These are phyloP conservation scores for Catostomus latipinnis DNA, from an alignment of 2,797 vertebrate genomes.

Conservation along the genomic window DNA sequence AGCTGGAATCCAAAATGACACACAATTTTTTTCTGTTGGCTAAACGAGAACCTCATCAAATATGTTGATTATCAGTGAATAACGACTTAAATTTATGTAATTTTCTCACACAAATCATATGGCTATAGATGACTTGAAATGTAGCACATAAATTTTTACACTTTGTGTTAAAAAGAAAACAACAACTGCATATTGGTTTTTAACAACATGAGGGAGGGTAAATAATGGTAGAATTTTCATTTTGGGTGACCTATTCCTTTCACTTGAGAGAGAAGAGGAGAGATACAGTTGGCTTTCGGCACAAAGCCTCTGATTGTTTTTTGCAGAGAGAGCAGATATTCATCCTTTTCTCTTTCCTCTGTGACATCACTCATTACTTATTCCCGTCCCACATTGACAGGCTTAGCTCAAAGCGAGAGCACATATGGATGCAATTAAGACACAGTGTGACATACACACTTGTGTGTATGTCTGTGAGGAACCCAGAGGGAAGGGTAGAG, in stretches of 20 bases:
- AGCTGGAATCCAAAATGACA: no score
- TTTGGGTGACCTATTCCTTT: background rate
- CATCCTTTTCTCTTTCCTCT: conserved; percentile 16
- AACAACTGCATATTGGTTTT: background rate
- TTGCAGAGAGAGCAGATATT: background rate
- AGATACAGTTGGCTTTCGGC: conserved; percentile 40
- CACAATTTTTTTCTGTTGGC: no score
- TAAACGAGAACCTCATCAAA: no score
- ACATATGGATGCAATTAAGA: conserved; percentile 1
- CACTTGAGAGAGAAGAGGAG: background rate
- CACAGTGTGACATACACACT: background rate
- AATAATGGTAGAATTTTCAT: background rate
- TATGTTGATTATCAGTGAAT: no score
- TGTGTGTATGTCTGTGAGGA: conserved; percentile 18
- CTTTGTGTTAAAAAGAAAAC: no score
- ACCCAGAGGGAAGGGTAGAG: conserved; percentile 13
- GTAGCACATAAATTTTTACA: no score
- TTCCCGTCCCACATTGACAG: conserved; percentile 12
- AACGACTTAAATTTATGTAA: no score
- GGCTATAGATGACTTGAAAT: no score
- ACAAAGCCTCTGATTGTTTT: conserved; percentile 8
- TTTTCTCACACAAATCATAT: no score
- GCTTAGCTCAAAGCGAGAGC: background rate
- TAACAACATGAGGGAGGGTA: no score
- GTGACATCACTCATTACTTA: conserved; percentile 15